These are phyloP conservation scores for Bagarius yarrelli DNA, from an alignment of 2,113 vertebrate genomes.

Conservation along the genomic window DNA sequence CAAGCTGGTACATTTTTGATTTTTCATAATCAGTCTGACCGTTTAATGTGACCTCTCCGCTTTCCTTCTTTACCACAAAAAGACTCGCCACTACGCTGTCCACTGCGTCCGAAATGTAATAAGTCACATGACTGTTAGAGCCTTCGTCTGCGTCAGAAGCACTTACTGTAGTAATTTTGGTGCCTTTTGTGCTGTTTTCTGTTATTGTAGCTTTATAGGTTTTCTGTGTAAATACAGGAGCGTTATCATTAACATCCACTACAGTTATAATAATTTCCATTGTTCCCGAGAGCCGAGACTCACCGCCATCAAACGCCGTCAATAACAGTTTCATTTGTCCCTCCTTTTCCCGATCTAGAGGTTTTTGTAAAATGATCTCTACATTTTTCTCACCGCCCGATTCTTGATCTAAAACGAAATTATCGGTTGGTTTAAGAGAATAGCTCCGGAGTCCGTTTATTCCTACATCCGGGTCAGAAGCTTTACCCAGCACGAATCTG, in stretches of 20 bases:
- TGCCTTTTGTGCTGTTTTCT: constrained; percentile 49
- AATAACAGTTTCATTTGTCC: constrained; percentile 49
- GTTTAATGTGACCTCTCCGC: constrained; percentile 63
- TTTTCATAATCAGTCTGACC: constrained; percentile 70
- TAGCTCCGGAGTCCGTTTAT: constrained; percentile 58
- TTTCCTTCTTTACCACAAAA: constrained; percentile 66
- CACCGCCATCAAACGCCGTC: constrained; percentile 59
- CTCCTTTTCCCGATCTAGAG: constrained; percentile 63
- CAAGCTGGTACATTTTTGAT: constrained; percentile 61
- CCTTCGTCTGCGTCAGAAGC: constrained; percentile 66
- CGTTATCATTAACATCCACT: constrained; percentile 55
- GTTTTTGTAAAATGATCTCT: constrained; percentile 57
- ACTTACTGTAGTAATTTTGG: constrained; percentile 49
- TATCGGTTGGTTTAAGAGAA: constrained; percentile 39
- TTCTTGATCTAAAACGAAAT: constrained; percentile 52
- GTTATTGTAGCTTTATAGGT: constrained; percentile 43
- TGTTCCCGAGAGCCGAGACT: constrained; percentile 58
- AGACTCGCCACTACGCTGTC: constrained; percentile 22
- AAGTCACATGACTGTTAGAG: constrained; percentile 59
- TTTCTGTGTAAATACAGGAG: constrained; percentile 52
- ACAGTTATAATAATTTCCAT: constrained; percentile 58
- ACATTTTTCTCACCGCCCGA: constrained; percentile 54
- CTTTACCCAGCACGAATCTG: constrained; percentile 58
- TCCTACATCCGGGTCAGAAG: constrained; percentile 58
- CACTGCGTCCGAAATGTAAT: constrained; percentile 61